Conservation (phyloP, 1,140 invertebrate species). For the Papilio machaon region DNA sequence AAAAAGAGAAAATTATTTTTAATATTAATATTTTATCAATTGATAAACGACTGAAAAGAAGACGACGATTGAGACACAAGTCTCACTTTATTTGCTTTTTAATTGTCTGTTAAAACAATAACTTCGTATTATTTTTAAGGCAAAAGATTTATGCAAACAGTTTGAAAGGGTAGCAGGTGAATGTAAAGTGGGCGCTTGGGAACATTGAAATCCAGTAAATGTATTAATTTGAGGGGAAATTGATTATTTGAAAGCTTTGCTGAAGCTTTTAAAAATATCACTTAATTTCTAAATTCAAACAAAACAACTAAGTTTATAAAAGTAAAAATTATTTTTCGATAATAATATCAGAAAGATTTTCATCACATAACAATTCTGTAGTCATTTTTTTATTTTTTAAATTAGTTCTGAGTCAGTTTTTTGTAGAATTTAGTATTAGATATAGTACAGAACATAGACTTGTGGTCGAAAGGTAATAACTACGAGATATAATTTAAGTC, state of each 20-base stretch:
- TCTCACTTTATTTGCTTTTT: neutral
- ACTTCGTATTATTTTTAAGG: neutral
- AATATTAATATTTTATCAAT: no score
- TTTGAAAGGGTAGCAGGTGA: neutral
- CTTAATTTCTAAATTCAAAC: neutral
- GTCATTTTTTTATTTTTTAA: no score
- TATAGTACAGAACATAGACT: no score
- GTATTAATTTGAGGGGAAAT: neutral
- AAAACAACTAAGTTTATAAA: neutral
- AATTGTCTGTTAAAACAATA: neutral
- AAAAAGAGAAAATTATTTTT: no score
- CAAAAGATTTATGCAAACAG: neutral
- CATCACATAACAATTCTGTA: no score
- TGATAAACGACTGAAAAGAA: no score
- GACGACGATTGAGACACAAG: no score
- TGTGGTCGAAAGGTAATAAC: no score
- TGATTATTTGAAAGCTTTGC: neutral
- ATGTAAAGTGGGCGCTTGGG: neutral
- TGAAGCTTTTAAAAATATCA: neutral
- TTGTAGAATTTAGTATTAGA: no score
- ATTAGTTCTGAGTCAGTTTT: no score
- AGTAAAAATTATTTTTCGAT: neutral
- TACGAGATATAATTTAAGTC: no score
- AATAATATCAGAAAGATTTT: no score
- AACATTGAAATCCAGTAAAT: slow-evolving; percentile 6